phyloP scores from a whole-genome alignment of 1,140 invertebrate species.

The Philotrypesis tridentata region DNA sequence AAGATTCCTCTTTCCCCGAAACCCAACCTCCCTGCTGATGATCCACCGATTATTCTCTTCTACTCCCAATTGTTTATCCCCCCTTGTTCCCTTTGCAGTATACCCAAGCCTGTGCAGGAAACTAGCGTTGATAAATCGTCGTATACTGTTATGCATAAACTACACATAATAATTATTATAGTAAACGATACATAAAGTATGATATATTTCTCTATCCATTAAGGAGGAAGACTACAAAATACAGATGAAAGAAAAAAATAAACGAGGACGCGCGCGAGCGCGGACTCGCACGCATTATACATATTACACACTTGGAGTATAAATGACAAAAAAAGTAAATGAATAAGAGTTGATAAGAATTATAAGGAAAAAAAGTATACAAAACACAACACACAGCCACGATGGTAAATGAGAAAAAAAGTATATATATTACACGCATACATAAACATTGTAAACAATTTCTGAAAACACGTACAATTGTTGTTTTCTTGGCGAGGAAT shows the following conservation, averaged over 20 bases:
- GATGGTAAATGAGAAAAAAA: background rate
- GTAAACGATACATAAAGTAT: constrained; percentile 74
- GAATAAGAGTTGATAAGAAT: background rate
- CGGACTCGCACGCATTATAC: constrained; percentile 38
- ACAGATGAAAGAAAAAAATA: constrained; percentile 58
- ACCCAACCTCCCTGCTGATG: too few relatives aligned
- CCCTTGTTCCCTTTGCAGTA: constrained; percentile 49
- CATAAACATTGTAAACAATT: constrained; percentile 48
- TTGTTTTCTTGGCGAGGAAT: constrained; percentile 64
- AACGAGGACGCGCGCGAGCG: constrained; percentile 34
- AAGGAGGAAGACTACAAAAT: constrained; percentile 66
- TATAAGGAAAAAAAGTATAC: background rate
- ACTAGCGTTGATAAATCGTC: constrained; percentile 72
- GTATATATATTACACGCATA: background rate
- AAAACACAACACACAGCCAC: constrained; percentile 16
- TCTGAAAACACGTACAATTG: constrained; percentile 58
- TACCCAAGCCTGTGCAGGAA: constrained; percentile 62
- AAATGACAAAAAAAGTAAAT: constrained; percentile 13
- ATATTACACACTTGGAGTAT: constrained; percentile 38
- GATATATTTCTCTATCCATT: constrained; percentile 75
- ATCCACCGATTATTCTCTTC: background rate
- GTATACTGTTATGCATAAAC: constrained; percentile 75
- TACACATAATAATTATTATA: constrained; percentile 75
- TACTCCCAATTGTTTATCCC: constrained; percentile 8
- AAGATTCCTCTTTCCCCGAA: background rate